Evolutionary conservation across 1,140 invertebrate species (phyloP).

Genomic region (Pararge aegeria): DNA sequence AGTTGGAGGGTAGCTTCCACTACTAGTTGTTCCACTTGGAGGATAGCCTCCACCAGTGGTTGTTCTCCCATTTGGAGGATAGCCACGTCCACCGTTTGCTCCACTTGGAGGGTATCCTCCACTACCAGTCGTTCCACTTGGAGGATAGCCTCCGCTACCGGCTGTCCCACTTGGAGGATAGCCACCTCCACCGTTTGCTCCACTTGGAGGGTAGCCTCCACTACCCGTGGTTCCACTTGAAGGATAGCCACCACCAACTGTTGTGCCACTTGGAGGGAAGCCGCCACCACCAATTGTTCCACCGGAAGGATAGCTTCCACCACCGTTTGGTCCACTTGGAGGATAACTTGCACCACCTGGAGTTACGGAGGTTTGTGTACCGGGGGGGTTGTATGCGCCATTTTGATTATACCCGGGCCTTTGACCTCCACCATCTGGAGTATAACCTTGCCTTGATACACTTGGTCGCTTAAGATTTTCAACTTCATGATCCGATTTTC

Average conservation of each 20-base stretch:
- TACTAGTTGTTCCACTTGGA: neutral
- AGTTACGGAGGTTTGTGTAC: neutral
- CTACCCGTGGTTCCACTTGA: constrained; percentile 11
- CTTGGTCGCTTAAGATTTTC: constrained; percentile 41
- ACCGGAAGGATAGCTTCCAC: neutral
- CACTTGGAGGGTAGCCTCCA: neutral
- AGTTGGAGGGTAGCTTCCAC: neutral
- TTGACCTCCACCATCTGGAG: constrained; percentile 12
- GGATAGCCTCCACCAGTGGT: neutral
- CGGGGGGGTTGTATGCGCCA: neutral
- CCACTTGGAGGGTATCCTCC: constrained; percentile 1
- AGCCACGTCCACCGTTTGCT: neutral
- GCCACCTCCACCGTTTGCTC: neutral
- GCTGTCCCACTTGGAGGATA: neutral
- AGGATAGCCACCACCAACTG: constrained; percentile 13
- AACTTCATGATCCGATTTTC: constrained; percentile 34
- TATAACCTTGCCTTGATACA: constrained; percentile 18
- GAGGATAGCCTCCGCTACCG: neutral
- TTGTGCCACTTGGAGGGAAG: constrained; percentile 4
- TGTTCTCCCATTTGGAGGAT: neutral
- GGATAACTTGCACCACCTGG: constrained; percentile 4
- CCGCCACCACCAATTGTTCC: constrained; percentile 3
- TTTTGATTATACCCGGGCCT: constrained; percentile 2
- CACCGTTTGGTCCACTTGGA: neutral
- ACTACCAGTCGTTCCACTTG: constrained; percentile 1